Evolutionary conservation across 92 coral and sea anemone genomes (phyloP), one percentile per base, ranked within the genome.

Genomic region (Zoanthus sociatus): DNA sequence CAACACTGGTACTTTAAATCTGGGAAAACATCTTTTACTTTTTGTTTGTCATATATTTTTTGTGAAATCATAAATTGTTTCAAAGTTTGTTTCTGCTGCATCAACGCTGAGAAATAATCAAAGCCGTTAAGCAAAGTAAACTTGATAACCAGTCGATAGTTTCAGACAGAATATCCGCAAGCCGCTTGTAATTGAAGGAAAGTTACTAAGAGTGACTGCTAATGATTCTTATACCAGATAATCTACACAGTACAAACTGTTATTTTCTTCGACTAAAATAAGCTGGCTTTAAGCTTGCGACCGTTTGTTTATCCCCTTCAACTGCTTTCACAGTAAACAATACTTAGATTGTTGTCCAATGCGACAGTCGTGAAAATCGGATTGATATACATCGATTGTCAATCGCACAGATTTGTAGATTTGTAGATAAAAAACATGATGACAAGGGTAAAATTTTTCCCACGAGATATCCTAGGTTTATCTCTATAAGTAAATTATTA

Each of bases 401-500:
- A 81, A 61, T 33, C 73, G 32, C 33, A 50, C 73, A 46, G 48
- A 79, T 37, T 11, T 50, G 10, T 50, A 50, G 55, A 50, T 50
- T 37, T 37, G 42, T 37, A 37, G 42, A 37, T 37, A 37, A 37
- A 42, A 33, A 67, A 66, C 85, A 45, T 73, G 85, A 17, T 81
- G 85, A 81, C 85, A 81, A 81, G 85, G 7, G 46, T 4, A 47
- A 63, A 66, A 81, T 81, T 66, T 81, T 81, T 81, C 85, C 85
- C 85, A 81, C 85, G 85, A 81, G 55, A 64, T 81, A 37, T 71
- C n/a, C 32, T 50, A 42, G 85, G 66, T 45, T 81, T 81, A 81
- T 42, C 85, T 46, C 85, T 46, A 64, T 81, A 81, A 64, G 66
- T 81, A 81, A 66, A 81, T 73, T 66, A 74, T 66, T 66, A 81